Conservation (phyloP, 2,113 vertebrate species). For the Catharus bicknelli region DNA sequence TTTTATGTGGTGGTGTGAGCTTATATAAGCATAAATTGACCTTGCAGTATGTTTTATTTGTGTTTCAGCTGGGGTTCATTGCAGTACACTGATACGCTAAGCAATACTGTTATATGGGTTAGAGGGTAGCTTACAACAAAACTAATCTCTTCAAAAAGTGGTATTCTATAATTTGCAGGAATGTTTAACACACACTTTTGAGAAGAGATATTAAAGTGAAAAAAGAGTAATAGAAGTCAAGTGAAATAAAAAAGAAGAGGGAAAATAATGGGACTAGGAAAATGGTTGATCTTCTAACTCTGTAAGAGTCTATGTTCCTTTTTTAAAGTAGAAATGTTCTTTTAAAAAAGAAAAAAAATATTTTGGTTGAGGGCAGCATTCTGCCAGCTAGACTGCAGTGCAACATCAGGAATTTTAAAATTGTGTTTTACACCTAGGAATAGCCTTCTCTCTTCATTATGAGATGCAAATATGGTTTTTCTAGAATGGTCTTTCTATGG, state of each 20-base stretch:
- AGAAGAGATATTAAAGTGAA: neutral
- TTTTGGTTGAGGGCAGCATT: neutral
- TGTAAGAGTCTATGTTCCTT: neutral
- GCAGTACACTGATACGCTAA: neutral
- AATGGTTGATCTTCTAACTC: neutral
- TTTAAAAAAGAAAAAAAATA: neutral
- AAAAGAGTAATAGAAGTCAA: neutral
- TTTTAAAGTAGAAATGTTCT: neutral
- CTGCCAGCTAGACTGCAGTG: neutral
- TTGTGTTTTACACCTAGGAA: neutral
- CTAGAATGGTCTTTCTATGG: neutral
- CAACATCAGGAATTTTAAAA: neutral
- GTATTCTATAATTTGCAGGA: neutral
- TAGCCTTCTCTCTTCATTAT: neutral
- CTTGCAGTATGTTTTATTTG: conserved; percentile 1
- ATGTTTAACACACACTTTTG: neutral
- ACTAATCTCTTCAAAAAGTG: neutral
- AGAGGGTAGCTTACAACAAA: neutral
- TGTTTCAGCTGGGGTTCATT: neutral
- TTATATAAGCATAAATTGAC: conserved; percentile 43
- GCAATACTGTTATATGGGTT: neutral
- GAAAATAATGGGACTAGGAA: neutral
- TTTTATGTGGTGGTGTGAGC: neutral
- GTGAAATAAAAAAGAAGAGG: neutral
- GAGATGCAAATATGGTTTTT: neutral